phyloP scores from a whole-genome alignment of 2,888 invertebrate genomes.

The Scaptomyza tumidula region DNA sequence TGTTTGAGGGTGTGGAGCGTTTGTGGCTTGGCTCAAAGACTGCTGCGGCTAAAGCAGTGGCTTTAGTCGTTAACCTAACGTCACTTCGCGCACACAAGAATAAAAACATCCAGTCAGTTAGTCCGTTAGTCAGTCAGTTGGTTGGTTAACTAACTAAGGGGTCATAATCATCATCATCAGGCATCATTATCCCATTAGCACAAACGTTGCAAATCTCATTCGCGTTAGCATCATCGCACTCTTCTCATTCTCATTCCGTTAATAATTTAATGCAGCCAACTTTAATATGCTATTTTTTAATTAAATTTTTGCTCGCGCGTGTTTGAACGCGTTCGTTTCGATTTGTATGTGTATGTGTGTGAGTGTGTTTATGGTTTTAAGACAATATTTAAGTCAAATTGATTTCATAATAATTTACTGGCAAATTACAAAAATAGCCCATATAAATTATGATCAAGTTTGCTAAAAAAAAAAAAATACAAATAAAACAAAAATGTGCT shows the following conservation, averaged over 20 bases:
- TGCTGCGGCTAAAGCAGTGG: conserved; percentile 61
- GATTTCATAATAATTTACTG: conserved; percentile 17
- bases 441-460: background rate
- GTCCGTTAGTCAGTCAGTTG: conserved; percentile 18
- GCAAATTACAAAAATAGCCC: background rate
- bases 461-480: background rate
- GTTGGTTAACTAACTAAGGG: conserved; percentile 17
- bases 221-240: conserved; percentile 26
- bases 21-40: conserved; percentile 41
- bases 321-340: conserved; percentile 14
- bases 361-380: conserved; percentile 6
- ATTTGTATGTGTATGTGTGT: background rate
- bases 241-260: conserved; percentile 38
- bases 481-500: background rate
- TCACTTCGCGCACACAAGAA: conserved; percentile 61
- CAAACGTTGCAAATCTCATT: conserved; percentile 34
- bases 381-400: conserved; percentile 22
- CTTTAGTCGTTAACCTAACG: conserved; percentile 67
- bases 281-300: conserved; percentile 76
- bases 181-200: conserved; percentile 35
- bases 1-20: conserved; percentile 25
- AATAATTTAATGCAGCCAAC: conserved; percentile 76
- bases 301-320: conserved; percentile 57
- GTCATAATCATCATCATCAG: conserved; percentile 22
- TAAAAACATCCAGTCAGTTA: conserved; percentile 27